Evolutionary conservation across 2,888 invertebrate species (phyloP), one percentile per base, ranked within the genome.

Genomic region (Rotaria sp.): DNA sequence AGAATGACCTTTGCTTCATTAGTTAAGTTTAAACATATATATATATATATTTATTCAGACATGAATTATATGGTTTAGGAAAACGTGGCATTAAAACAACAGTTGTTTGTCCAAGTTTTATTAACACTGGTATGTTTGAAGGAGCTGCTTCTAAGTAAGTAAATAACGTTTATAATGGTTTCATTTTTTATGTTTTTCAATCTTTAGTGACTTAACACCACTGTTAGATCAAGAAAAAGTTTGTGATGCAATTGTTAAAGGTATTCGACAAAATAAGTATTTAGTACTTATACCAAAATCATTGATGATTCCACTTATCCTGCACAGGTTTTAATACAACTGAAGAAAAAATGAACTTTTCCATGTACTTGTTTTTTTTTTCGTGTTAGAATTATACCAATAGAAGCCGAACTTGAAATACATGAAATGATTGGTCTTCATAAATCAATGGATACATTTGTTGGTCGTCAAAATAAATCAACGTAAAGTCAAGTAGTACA

Each of bases 121-220:
- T 97, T 88, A 95, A 96, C 91, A 98, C 97, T 4, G 97, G 97
- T 89, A 97, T 98, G 96, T 98, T 98, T 91, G 94, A 95, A 87
- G 95, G 96, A 26, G n/a, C 30, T 74, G 10, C 10, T 74, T 21
- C 74, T 8, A 74, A 3, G 74, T 74, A 38, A 38, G 21, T 38
- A 18, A 2, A 35, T 30, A 67, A 13, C 3, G 11, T 67, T 67
- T 55, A 41, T 41, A 8, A 41, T 41, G 8, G 3, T 5, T 41
- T 41, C 8, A 41, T 41, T 41, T 41, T 41, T 5, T 41, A n/a
- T n/a, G n/a, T 50, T 50, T 41, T 41, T 15, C 13, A 1, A 38
- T 38, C 38, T 4, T 38, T 38, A 38, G 74, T 38, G 38, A 74
- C 2, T 3, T 74, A 21, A 24, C 74, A 35, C 38, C 74, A 4